These are phyloP conservation scores for Agrochola litura DNA, from an alignment of 2,888 invertebrate species.

Conservation along the genomic window DNA sequence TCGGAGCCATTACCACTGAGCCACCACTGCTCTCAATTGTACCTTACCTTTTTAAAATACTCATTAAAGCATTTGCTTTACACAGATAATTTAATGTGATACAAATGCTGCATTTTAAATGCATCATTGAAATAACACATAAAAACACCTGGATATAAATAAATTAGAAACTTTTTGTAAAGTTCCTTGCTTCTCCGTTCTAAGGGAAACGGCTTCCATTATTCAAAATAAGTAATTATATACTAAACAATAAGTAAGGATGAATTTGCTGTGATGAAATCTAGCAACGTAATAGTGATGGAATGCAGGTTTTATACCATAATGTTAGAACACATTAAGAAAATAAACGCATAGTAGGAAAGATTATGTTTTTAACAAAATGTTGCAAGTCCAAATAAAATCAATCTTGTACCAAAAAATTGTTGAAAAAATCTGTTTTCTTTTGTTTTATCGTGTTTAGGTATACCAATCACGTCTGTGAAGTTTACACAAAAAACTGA, in stretches of 20 bases:
- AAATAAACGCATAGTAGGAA: background rate
- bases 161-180: background rate
- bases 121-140: background rate
- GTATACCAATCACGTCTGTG: too few species aligned
- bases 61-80: too few species aligned
- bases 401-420: background rate
- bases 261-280: background rate
- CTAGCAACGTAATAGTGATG: background rate
- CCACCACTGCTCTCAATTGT: too few species aligned
- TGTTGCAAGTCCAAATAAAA: background rate
- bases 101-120: background rate
- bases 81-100: background rate
- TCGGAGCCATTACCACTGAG: too few species aligned
- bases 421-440: background rate
- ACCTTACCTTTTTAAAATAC: background rate
- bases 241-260: background rate
- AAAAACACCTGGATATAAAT: background rate
- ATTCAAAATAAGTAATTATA: background rate
- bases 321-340: background rate
- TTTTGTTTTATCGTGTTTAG: too few species aligned
- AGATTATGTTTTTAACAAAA: background rate
- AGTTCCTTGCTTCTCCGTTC: background rate
- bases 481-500: too few species aligned
- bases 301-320: background rate
- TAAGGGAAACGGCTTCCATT: too few species aligned